A percentile compares a stretch with the other conserved stretches of the same genome.
Conservation (phyloP, 92 coral and sea anemone species). For the Metridium senile region DNA sequence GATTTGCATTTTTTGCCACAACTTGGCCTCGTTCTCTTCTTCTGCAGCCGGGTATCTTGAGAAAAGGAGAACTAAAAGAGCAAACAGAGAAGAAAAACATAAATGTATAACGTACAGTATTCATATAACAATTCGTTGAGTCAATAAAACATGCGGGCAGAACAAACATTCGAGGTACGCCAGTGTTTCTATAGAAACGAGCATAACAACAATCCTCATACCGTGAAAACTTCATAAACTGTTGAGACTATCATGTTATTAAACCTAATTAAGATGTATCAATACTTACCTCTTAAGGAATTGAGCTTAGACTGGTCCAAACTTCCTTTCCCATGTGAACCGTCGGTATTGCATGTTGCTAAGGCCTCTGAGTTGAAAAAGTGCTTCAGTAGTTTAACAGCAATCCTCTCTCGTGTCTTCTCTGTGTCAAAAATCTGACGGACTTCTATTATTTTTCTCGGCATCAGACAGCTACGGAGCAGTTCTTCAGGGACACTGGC, state of each 20-base stretch:
- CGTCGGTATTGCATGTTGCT: neutral
- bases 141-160: neutral
- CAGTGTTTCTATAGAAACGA: neutral
- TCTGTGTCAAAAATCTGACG: neutral
- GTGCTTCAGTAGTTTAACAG: neutral
- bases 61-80: neutral
- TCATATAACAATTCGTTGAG: neutral
- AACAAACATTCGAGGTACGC: neutral
- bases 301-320: neutral
- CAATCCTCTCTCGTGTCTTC: neutral
- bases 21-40: neutral
- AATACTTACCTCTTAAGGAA: neutral
- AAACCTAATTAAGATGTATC: neutral
- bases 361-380: neutral
- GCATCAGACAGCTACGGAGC: too few species aligned
- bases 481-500: too few species aligned
- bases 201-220: neutral
- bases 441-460: too few species aligned
- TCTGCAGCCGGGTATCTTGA: neutral
- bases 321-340: neutral
- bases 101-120: neutral
- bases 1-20: neutral
- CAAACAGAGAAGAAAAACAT: neutral
- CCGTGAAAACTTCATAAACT: neutral
- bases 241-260: neutral